A percentile compares a stretch with the other conserved stretches of the same genome.
Conservation (phyloP, 2,113 vertebrate species). For the Microtus ochrogaster region DNA sequence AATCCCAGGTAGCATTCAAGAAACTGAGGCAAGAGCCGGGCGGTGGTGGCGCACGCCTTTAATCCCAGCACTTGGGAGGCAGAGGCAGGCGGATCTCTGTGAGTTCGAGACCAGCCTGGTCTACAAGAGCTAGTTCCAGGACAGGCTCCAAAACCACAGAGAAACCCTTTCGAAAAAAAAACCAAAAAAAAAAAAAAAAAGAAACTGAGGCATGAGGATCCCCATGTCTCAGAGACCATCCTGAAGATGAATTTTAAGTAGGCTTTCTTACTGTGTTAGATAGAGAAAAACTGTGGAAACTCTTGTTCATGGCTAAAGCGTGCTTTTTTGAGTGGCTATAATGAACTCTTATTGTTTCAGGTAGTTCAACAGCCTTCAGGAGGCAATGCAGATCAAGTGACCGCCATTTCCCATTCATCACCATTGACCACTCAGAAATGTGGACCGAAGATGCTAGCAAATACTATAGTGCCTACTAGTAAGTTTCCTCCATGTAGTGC, state of each 20-base stretch:
- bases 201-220: neutral
- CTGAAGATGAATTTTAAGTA: conserved; percentile 37
- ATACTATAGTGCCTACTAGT: conserved; percentile 77
- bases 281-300: neutral
- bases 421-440: conserved; percentile 81
- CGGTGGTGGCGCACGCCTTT: no score
- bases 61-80: no score
- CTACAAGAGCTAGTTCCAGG: no score
- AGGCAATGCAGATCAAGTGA: conserved; percentile 82
- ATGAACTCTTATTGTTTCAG: conserved; percentile 81
- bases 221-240: neutral
- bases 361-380: conserved; percentile 88
- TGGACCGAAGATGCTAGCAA: conserved; percentile 76
- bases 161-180: no score
- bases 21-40: neutral
- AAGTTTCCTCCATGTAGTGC: conserved; percentile 81
- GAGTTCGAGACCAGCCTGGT: no score
- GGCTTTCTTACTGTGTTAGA: conserved; percentile 61
- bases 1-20: neutral
- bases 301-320: conserved; percentile 10
- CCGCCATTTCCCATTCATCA: conserved; percentile 70
- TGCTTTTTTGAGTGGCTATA: conserved; percentile 43
- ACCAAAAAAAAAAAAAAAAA: no score
- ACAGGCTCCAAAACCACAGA: no score
- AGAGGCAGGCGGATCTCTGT: no score